These are phyloP conservation scores for Empis stercorea DNA, from an alignment of 2,888 invertebrate genomes.

Conservation along the genomic window DNA sequence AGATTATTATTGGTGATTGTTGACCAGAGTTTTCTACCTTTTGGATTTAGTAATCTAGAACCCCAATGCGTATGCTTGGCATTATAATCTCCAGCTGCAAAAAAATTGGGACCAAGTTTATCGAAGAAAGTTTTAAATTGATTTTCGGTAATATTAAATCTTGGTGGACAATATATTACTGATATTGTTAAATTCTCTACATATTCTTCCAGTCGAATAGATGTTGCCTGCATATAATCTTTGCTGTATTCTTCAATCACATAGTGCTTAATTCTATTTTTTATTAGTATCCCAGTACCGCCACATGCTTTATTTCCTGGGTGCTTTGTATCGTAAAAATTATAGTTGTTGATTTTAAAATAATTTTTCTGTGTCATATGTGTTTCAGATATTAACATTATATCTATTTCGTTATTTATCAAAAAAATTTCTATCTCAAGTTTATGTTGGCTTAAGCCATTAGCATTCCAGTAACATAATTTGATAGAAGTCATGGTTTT, in stretches of 20 bases:
- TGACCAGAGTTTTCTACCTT: too few species aligned
- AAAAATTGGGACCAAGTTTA: too few species aligned
- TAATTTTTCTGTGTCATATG: neutral
- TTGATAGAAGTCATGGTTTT: too few species aligned
- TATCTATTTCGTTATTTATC: neutral
- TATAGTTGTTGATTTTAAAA: neutral
- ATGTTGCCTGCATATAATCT: neutral
- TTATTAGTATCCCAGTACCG: slow-evolving; percentile 2
- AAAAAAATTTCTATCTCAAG: neutral
- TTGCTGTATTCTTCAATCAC: too few species aligned
- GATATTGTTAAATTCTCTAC: too few species aligned
- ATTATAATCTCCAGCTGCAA: too few species aligned
- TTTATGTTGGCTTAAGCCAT: slow-evolving; percentile 2
- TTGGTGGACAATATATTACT: slow-evolving; percentile 2
- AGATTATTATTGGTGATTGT: too few species aligned
- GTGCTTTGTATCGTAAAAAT: slow-evolving; percentile 1
- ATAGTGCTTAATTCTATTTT: neutral
- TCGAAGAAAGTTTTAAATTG: too few species aligned
- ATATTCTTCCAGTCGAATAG: neutral
- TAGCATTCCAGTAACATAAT: slow-evolving; percentile 3
- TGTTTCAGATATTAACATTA: neutral
- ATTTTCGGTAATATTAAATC: too few species aligned
- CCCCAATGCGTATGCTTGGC: too few species aligned
- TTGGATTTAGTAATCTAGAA: too few species aligned
- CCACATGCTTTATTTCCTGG: neutral